Conservation (phyloP, 2,797 vertebrate species). For the Leptatherina wallacei region DNA sequence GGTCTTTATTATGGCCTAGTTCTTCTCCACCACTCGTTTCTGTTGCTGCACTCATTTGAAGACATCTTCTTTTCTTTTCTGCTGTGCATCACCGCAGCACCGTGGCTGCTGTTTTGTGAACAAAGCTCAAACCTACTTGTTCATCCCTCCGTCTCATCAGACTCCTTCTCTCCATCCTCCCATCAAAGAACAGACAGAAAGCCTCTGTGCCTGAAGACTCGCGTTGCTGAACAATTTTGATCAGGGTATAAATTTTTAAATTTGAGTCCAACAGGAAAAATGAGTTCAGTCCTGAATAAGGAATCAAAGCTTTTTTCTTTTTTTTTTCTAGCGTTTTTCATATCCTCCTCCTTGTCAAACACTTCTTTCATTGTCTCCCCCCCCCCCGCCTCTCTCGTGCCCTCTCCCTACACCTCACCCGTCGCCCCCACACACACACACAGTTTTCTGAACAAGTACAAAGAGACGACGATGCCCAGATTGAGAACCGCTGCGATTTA, state of each 20-base stretch:
- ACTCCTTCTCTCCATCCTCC: constrained; percentile 31
- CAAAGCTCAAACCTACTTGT: constrained; percentile 28
- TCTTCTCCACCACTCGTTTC: background rate
- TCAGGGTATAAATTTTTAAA: constrained; percentile 69
- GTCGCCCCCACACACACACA: constrained; percentile 26
- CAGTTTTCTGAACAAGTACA: constrained; percentile 54
- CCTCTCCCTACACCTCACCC: constrained; percentile 40
- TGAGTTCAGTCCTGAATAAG: constrained; percentile 60
- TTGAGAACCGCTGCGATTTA: constrained; percentile 67
- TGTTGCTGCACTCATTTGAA: background rate
- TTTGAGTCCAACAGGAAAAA: constrained; percentile 56
- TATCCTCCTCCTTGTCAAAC: constrained; percentile 46
- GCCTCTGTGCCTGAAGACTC: constrained; percentile 50
- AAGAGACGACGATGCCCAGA: constrained; percentile 54
- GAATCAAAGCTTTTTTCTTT: constrained; percentile 60
- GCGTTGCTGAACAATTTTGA: constrained; percentile 63
- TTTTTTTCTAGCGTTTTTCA: constrained; percentile 35
- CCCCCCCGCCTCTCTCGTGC: background rate
- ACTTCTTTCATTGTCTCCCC: constrained; percentile 46
- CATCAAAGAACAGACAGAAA: constrained; percentile 53
- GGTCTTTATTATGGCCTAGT: constrained; percentile 3
- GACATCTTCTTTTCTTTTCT: constrained; percentile 7
- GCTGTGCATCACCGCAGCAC: constrained; percentile 5
- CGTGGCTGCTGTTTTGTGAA: constrained; percentile 19
- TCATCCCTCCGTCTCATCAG: constrained; percentile 42